Conservation (phyloP, 2,113 vertebrate species). For the Puma concolor region DNA sequence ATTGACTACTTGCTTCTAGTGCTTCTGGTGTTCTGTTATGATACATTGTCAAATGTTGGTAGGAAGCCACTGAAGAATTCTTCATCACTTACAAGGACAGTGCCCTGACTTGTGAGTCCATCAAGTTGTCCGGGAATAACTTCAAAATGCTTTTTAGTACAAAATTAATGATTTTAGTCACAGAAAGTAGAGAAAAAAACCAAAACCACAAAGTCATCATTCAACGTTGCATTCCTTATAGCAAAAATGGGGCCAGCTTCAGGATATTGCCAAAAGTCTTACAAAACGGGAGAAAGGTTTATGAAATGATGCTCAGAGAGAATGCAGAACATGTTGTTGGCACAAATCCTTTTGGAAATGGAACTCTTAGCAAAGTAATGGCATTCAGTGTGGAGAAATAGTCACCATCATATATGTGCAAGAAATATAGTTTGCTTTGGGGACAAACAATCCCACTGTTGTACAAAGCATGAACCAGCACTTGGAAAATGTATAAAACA, state of each 20-base stretch:
- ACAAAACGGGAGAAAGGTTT: not conserved
- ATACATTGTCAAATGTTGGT: not conserved
- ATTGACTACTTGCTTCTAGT: not conserved
- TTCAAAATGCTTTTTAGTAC: not conserved
- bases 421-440: not conserved
- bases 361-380: not conserved
- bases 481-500: not conserved
- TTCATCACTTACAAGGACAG: not conserved
- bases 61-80: not conserved
- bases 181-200: not conserved
- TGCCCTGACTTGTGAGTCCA: not conserved
- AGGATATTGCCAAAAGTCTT: not conserved
- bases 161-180: not conserved
- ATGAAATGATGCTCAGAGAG: not conserved
- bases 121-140: not conserved
- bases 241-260: not conserved
- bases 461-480: not conserved
- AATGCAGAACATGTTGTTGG: not conserved
- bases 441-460: not conserved
- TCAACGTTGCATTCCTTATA: not conserved
- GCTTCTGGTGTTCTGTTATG: not conserved
- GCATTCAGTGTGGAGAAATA: not conserved
- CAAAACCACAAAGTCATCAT: not conserved
- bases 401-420: not conserved
- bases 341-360: not conserved